These are phyloP conservation scores for Paedocypris micromegethes DNA, from an alignment of 2,797 vertebrate genomes.

Conservation along the genomic window DNA sequence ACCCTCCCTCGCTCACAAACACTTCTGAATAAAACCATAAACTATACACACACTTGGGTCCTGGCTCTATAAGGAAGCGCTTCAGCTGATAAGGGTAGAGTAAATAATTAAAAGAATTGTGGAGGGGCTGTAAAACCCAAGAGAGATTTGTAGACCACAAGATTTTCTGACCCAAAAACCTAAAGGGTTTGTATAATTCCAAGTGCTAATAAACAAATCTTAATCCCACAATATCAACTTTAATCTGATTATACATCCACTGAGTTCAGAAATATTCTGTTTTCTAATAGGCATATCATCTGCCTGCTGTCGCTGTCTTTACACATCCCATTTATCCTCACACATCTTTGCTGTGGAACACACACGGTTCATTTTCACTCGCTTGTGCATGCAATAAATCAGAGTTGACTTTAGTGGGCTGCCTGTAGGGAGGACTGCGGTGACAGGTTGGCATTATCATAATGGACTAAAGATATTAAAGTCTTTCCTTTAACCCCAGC, in stretches of 20 bases:
- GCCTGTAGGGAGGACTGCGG: conserved; percentile 13
- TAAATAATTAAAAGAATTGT: conserved; percentile 40
- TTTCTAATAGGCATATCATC: conserved; percentile 6
- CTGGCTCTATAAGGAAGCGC: conserved; percentile 5
- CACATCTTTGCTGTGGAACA: conserved; percentile 9
- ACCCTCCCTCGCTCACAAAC: conserved; percentile 16
- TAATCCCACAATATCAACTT: conserved; percentile 19
- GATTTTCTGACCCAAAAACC: conserved; percentile 26
- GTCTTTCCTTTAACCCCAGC: conserved; percentile 1
- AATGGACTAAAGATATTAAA: conserved; percentile 33
- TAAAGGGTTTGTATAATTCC: neutral
- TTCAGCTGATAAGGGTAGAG: conserved; percentile 22
- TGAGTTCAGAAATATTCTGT: neutral
- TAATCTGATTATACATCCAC: neutral
- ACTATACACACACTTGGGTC: neutral
- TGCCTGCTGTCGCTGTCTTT: conserved; percentile 1
- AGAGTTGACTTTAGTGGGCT: conserved; percentile 8
- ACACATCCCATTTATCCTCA: conserved; percentile 1
- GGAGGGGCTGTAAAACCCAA: conserved; percentile 7
- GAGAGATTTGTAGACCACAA: conserved; percentile 34
- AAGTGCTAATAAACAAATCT: conserved; percentile 8
- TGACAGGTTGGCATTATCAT: conserved; percentile 30
- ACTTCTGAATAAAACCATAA: neutral
- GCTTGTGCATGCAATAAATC: conserved; percentile 26
- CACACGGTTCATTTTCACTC: conserved; percentile 5